These are phyloP conservation scores for Bombylius discolor DNA, from an alignment of 2,888 invertebrate species.

Conservation along the genomic window DNA sequence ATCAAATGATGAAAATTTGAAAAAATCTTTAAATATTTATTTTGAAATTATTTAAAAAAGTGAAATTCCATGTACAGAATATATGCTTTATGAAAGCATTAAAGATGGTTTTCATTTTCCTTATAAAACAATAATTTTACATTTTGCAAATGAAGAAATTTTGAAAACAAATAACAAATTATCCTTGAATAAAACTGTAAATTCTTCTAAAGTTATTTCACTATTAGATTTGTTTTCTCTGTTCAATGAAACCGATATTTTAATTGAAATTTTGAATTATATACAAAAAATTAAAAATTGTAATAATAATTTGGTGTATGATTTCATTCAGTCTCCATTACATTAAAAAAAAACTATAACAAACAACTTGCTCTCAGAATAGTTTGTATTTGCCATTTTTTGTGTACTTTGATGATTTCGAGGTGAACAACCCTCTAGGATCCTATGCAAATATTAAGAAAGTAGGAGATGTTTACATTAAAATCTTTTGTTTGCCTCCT, in stretches of 20 bases:
- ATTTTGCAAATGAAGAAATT: not conserved
- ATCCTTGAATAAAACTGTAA: not conserved
- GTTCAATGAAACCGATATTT: not conserved
- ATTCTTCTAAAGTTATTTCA: not conserved
- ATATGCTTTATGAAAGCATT: not conserved
- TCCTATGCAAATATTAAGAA: not conserved
- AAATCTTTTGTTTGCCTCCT: not conserved
- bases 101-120: not conserved
- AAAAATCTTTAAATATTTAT: too few species aligned
- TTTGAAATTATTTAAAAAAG: not conserved
- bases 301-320: not conserved
- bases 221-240: not conserved
- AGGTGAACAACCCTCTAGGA: not conserved
- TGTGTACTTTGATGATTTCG: not conserved
- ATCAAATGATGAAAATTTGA: not conserved
- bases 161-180: not conserved
- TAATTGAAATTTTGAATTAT: not conserved
- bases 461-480: conserved; percentile 1
- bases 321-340: not conserved
- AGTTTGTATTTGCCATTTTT: not conserved
- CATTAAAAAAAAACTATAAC: not conserved
- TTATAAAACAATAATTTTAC: not conserved
- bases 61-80: not conserved
- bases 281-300: not conserved
- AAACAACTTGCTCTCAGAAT: not conserved